Evolutionary conservation across 2,888 invertebrate genomes (phyloP), one percentile per base, ranked within the genome.

Genomic region (Autographa gamma): DNA sequence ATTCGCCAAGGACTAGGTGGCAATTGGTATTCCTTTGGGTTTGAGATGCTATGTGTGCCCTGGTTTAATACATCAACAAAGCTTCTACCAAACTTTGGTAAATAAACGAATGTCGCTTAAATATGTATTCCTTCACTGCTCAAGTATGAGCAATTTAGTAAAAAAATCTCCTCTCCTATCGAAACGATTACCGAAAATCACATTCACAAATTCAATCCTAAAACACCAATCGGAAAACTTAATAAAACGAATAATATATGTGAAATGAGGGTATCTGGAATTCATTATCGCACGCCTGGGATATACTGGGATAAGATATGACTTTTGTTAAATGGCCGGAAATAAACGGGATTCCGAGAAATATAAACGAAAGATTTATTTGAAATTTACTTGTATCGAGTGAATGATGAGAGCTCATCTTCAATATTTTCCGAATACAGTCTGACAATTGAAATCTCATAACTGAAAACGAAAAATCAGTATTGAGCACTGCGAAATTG

Each of bases 161-260:
- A 60, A 54, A 52, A 2, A 9, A 16, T 52, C 16, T 32, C 58
- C 38, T 13, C 16, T 11, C 9, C 32, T 19, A 52, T 41, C 11
- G 32, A 74, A 76, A 65, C 59, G 52, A 66, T 76, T 65, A 56
- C 18, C n/a, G 25, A 58, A 11, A 56, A 16, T 60, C 19, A 41
- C 43, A 56, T 48, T 41, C 43, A 56, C 43, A 64, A 68, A 13
- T 64, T 43, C 63, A 66, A 61, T 66, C 43, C 54, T n/a, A 70
- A 25, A 76, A 60, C 64, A 54, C 59, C 65, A 66, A 75, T 68
- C 64, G 67, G 32, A 19, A 66, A 71, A 75, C 66, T 66, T 68
- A 69, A 72, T 80, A 71, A 71, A 63, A 66, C 56, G 66, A 56
- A 69, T 69, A 66, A 74, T 78, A 52, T 80, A 69, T 69, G 56